These are phyloP conservation scores for cattle (Bos taurus) DNA, from an alignment of 2,113 vertebrate species.

Conservation along the genomic window ARS-UCD2.0 NC_037337.1:42765001-42765500, in stretches of 20 bases:
- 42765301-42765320: not conserved
- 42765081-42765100: not conserved
- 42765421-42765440: not conserved
- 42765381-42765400: not conserved
- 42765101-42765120: not conserved
- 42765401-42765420: slow-evolving; percentile 14
- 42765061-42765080: not conserved
- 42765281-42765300: not conserved
- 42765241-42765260: not conserved
- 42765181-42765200: not conserved
- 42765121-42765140: not conserved
- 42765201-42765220: not conserved
- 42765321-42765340: not conserved
- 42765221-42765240: not conserved
- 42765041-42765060: not conserved
- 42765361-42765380: not conserved
- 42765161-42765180: not conserved
- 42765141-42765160: not conserved
- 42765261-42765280: not conserved
- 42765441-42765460: not conserved
- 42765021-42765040: not conserved
- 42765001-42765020: not conserved
- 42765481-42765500: not conserved
- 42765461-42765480: not conserved
- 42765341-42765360: not conserved